Percentiles rank a stretch among this genome's conserved stretches.
Conservation (phyloP, 2,888 invertebrate species). For the Bombylius discolor region DNA sequence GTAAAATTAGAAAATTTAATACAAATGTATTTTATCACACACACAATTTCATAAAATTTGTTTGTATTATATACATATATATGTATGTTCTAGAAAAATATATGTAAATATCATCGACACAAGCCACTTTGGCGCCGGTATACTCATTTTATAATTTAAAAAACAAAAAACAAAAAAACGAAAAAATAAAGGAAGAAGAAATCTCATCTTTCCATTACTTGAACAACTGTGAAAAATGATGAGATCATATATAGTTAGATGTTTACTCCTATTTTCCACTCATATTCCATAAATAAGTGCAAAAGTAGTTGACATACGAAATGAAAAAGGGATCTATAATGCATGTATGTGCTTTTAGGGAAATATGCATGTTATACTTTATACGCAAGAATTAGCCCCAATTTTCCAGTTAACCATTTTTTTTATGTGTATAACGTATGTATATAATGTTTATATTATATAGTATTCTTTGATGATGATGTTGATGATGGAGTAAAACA, state of each 20-base stretch:
- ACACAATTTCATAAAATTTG: background rate
- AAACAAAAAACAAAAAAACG: too few species aligned
- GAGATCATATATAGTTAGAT: background rate
- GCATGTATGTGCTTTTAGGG: background rate
- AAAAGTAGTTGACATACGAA: too few species aligned
- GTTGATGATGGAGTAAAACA: too few species aligned
- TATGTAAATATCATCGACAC: background rate
- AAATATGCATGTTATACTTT: background rate
- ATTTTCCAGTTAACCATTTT: slow-evolving; percentile 7
- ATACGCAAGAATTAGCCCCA: slow-evolving; percentile 10
- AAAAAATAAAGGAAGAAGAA: too few species aligned
- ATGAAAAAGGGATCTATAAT: too few species aligned
- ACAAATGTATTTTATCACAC: too few species aligned
- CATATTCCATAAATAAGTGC: too few species aligned
- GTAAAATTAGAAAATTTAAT: too few species aligned
- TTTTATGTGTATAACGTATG: background rate
- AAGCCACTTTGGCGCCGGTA: slow-evolving; percentile 2
- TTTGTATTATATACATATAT: background rate
- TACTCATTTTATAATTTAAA: background rate
- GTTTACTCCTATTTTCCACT: background rate
- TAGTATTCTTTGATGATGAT: too few species aligned
- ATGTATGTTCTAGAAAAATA: background rate
- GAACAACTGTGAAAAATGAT: background rate
- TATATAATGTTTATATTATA: too few species aligned
- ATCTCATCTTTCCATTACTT: too few species aligned